A percentile compares a stretch with the other conserved stretches of the same genome.
These are phyloP conservation scores for Amorpha juglandis DNA, from an alignment of 2,888 invertebrate species.

Conservation along the genomic window DNA sequence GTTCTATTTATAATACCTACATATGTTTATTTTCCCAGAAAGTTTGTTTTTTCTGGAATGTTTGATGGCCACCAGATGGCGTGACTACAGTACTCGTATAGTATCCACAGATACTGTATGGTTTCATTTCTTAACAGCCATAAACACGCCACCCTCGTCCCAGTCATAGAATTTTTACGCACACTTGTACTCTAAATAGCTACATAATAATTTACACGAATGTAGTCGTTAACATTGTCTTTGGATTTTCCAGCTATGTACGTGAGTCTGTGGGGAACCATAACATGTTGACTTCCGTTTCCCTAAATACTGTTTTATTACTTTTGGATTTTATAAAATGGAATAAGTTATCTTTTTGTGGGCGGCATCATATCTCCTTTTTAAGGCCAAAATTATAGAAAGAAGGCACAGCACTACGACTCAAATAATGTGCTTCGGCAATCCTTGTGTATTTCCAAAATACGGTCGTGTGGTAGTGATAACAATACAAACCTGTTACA, in stretches of 20 bases:
- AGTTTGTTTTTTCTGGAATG: constrained; percentile 77
- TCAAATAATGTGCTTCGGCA: too few species aligned
- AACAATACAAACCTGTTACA: too few species aligned
- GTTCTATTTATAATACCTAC: constrained; percentile 67
- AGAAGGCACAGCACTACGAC: too few species aligned
- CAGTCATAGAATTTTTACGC: constrained; percentile 72
- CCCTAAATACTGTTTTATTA: too few species aligned
- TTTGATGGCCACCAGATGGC: constrained; percentile 81
- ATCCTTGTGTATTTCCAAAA: too few species aligned
- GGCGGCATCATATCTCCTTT: too few species aligned
- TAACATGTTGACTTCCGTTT: background rate
- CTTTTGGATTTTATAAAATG: too few species aligned
- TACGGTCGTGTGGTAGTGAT: too few species aligned
- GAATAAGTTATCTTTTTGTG: background rate
- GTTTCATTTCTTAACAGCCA: constrained; percentile 71
- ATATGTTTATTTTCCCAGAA: constrained; percentile 76
- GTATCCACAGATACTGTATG: constrained; percentile 57
- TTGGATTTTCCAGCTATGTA: constrained; percentile 49
- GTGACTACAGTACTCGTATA: constrained; percentile 63
- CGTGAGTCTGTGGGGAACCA: background rate
- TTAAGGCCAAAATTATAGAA: too few species aligned
- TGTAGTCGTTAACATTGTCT: constrained; percentile 59
- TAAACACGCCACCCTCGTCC: constrained; percentile 73
- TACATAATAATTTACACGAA: constrained; percentile 53
- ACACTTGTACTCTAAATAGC: constrained; percentile 62